Evolutionary conservation across 1,140 invertebrate species (phyloP).

Genomic region (Temnothorax nylanderi): DNA sequence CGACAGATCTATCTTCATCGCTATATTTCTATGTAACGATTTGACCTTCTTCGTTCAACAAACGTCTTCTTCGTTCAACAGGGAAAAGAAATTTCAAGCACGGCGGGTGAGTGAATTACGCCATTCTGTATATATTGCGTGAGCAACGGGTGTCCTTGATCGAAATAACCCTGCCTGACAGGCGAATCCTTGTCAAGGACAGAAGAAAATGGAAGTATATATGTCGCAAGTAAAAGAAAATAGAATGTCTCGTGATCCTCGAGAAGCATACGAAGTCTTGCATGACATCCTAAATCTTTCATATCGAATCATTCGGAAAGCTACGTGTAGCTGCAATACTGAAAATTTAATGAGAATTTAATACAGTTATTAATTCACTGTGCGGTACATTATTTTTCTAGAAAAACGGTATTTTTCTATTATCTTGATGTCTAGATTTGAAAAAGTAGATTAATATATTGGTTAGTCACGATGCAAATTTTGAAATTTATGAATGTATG

Average conservation of each 20-base stretch:
- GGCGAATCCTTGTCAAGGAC: conserved; percentile 39
- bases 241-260: background rate
- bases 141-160: conserved; percentile 49
- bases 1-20: conserved; percentile 35
- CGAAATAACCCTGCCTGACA: conserved; percentile 27
- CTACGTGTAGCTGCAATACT: background rate
- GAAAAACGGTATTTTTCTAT: background rate
- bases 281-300: conserved; percentile 37
- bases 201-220: conserved; percentile 44
- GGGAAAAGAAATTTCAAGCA: conserved; percentile 45
- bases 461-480: background rate
- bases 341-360: background rate
- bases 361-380: background rate
- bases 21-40: conserved; percentile 27
- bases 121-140: conserved; percentile 40
- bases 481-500: conserved; percentile 10
- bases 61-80: conserved; percentile 49
- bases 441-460: background rate
- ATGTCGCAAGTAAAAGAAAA: conserved; percentile 16
- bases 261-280: background rate
- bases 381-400: background rate
- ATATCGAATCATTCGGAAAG: conserved; percentile 19
- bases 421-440: background rate
- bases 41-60: conserved; percentile 24
- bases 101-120: conserved; percentile 26